Base-by-base conservation (phyloP, 2,113 vertebrate species). In the Alectura lathami region DNA sequence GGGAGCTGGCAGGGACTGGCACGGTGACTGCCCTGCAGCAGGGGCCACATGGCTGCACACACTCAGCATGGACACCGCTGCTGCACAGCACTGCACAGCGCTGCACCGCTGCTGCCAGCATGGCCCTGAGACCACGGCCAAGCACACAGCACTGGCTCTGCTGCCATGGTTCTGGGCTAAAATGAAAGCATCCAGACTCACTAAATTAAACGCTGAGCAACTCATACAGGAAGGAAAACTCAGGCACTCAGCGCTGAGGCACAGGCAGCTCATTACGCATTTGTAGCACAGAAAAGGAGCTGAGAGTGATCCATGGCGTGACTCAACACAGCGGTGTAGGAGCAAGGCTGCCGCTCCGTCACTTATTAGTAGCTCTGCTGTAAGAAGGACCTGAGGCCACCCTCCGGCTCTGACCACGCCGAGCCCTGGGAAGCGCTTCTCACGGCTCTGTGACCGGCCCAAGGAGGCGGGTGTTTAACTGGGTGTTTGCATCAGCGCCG, bases 361-460 rank as follows among this genome's bases (percentile, higher is more conserved):
- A 42, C 45, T 84, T 62, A 83, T 56, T 86, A 83, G 92, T 57
- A 83, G 73, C 45, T 34, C 76, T 30, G 73, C 62, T 2, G 3
- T 47, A 68, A 60, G 83, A 53, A 70, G 23, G 32, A 8, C 0
- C 6, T 26, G 21, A 13, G 1, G 20, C 51, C 36, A 30, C 32
- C 42, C 7, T 2, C 0, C 3, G 34, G 36, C 47, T 38, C 54
- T 4, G 4, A 32, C 12, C 26, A 64, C 0, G 0, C 1, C 0
- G 13, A 24, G 67, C 66, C 20, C 2, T 8, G 59, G 32, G 45
- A 66, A 66, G 13, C 40, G 27, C 27, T 12, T n/a, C 42, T 54
- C 0, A 2, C 64, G 6, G 26, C n/a, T 34, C 62, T 0, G 0
- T 26, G 42, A 36, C 45, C 32, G 0, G 13, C 43, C 0, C 17